A percentile compares a stretch with the other conserved stretches of the same genome.
Conservation (phyloP, 2,888 invertebrate species). For the Luperina testacea region DNA sequence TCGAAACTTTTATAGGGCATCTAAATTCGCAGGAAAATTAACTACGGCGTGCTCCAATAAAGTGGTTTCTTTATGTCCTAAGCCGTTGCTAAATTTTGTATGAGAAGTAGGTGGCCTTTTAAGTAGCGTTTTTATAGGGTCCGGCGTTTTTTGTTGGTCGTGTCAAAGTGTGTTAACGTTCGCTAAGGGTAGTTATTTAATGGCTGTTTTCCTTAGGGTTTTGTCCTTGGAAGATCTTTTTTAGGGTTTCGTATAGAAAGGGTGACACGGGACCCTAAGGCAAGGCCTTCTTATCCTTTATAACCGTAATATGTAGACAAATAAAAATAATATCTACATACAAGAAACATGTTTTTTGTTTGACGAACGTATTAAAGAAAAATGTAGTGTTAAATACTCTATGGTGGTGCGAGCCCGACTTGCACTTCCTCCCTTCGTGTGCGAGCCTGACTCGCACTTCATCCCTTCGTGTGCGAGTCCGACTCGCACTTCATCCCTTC, state of each 20-base stretch:
- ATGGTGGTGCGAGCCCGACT: no score
- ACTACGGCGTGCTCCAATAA: slow-evolving; percentile 43
- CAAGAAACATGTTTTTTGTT: neutral
- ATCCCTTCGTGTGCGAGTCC: no score
- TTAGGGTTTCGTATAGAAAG: neutral
- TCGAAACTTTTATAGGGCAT: slow-evolving; percentile 40
- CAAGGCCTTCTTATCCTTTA: neutral
- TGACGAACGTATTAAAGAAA: neutral
- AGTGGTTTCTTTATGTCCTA: slow-evolving; percentile 49
- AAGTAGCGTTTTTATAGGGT: slow-evolving; percentile 50
- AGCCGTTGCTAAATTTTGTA: slow-evolving; percentile 51
- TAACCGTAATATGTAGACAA: no score
- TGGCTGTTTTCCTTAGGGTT: slow-evolving; percentile 10
- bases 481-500: no score
- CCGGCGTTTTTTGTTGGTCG: slow-evolving; percentile 32
- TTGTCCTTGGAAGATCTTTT: slow-evolving; percentile 2
- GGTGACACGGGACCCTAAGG: neutral
- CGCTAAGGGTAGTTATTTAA: slow-evolving; percentile 17
- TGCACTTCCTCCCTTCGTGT: no score
- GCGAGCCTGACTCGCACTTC: no score
- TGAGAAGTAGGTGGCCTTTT: slow-evolving; percentile 38
- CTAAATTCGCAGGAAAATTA: slow-evolving; percentile 56
- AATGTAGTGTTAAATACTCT: no score
- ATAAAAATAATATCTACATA: no score
- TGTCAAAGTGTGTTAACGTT: slow-evolving; percentile 39